Base-by-base conservation (phyloP, 2,888 invertebrate species). In the Eustalomyia histrio region DNA sequence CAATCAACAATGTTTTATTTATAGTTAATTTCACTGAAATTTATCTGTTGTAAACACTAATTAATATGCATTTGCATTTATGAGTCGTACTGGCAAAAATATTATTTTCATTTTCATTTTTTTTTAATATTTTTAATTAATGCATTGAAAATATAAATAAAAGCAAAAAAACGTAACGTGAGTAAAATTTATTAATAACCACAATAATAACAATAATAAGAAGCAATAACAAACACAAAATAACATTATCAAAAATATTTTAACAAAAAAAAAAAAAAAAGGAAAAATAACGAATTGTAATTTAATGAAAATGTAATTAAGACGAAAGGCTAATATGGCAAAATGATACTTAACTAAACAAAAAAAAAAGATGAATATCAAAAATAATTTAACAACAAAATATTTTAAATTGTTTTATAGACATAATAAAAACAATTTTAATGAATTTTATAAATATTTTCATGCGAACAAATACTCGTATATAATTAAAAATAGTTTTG, bases 171-270 rank as follows among this genome's bases (percentile, higher is more conserved):
- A 69, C 50, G 80, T 80, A 80, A 80, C 80, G 80, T 80, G 80
- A 80, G 76, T 73, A 73, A 80, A 76, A 73, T 76, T 58, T 61
- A 53, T 76, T 73, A 80, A 76, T 57, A 73, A 76, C 76, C 80
- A 47, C 80, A 80, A 76, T 47, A 76, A 52, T 65, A 21, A 43
- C 4, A 43, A 14, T 14, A 21, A 14, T 43, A 43, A 43, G 14
- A 43, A 43, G 14, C 7, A 43, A 43, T 6, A 35, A 35, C 10
- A 35, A 43, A 43, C 43, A 14, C 7, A 43, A 43, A 43, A 43
- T 43, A 43, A 43, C 57, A 57, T 33, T 21, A 33, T 57, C 21
- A 55, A 55, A 21, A 24, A 53, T 21, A 55, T 55, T 35, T 35
- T 4, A 21, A 21, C 21, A 21, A 21, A 3, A 21, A 21, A 21